Evolutionary conservation across 2,888 invertebrate species (phyloP).

Genomic region (Pristionchus entomophagus): DNA sequence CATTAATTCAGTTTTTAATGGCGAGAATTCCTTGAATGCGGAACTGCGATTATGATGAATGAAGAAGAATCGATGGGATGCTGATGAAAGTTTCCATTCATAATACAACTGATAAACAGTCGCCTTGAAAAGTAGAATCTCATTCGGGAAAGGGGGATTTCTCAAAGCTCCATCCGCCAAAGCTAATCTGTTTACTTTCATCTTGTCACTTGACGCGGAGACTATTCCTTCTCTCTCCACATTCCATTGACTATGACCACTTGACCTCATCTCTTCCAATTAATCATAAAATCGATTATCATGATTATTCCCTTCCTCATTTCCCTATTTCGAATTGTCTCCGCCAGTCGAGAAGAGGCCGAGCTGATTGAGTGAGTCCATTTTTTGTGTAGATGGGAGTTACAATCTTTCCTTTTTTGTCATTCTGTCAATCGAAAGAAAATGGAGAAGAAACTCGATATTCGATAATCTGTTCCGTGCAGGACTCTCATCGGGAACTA

Average conservation of each 20-base stretch:
- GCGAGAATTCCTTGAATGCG: too few relatives aligned
- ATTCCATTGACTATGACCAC: constrained; percentile 27
- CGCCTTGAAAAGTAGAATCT: not conserved
- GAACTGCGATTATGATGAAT: too few relatives aligned
- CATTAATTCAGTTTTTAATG: too few relatives aligned
- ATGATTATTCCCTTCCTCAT: not conserved
- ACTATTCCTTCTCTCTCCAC: not conserved
- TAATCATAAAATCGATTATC: not conserved
- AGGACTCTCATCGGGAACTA: constrained; percentile 38
- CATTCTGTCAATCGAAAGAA: too few relatives aligned
- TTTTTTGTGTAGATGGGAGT: too few relatives aligned
- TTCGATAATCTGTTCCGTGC: not conserved
- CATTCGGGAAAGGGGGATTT: not conserved
- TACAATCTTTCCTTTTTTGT: too few relatives aligned
- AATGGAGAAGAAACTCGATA: too few relatives aligned
- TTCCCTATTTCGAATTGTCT: not conserved
- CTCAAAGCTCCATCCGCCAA: not conserved
- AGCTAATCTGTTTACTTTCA: constrained; percentile 11
- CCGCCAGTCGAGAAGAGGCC: not conserved
- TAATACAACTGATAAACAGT: too few relatives aligned
- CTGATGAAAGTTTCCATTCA: too few relatives aligned
- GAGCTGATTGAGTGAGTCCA: constrained; percentile 2
- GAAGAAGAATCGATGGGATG: too few relatives aligned
- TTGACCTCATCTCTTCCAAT: constrained; percentile 1
- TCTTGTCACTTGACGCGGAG: constrained; percentile 19